These are phyloP conservation scores for Muscicapa adusta DNA, from an alignment of 2,113 vertebrate species.

Conservation along the genomic window DNA sequence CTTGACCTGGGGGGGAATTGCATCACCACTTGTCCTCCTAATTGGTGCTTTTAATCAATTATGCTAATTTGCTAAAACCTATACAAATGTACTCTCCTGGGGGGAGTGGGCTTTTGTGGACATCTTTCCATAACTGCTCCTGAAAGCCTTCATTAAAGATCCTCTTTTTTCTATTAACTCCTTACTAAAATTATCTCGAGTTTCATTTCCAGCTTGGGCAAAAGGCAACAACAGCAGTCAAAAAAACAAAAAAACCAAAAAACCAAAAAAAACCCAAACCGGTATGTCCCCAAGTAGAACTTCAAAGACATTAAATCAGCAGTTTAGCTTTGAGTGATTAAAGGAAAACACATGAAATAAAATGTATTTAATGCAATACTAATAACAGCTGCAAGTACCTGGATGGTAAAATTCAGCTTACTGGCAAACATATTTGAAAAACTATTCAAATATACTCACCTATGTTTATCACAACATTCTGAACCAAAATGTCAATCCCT, in stretches of 20 bases:
- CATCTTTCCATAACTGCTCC: neutral
- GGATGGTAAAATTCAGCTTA: neutral
- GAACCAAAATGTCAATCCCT: neutral
- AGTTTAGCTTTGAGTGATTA: neutral
- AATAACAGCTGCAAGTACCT: neutral
- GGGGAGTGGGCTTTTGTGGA: neutral
- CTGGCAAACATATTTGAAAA: neutral
- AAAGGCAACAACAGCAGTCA: neutral
- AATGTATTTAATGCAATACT: neutral
- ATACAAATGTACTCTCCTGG: neutral
- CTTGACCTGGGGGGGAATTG: no score
- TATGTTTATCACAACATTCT: neutral
- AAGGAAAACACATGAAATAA: neutral
- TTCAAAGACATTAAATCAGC: neutral
- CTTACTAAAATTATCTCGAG: neutral
- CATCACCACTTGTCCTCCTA: neutral
- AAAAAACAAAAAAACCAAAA: neutral
- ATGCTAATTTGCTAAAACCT: neutral
- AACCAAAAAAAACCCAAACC: no score
- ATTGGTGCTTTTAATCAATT: neutral
- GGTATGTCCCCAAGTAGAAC: neutral
- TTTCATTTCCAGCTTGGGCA: neutral
- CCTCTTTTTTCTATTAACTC: neutral
- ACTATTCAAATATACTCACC: neutral
- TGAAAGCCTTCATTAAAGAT: neutral